phyloP scores from a whole-genome alignment of 2,113 vertebrate species.

The Egretta garzetta region DNA sequence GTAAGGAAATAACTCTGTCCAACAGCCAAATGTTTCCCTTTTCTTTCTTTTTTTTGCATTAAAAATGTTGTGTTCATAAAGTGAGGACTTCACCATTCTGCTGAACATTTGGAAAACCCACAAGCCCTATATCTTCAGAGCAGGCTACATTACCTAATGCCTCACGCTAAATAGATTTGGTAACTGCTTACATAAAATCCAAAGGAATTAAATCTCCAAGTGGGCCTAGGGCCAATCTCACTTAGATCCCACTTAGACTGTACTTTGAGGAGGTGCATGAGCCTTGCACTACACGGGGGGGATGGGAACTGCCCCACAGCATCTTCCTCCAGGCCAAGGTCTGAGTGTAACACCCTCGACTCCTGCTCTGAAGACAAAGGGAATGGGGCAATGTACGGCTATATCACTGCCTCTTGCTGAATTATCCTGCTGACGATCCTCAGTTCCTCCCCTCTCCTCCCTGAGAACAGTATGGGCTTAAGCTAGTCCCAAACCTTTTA shows the following conservation, averaged over 20 bases:
- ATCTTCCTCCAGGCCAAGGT: neutral
- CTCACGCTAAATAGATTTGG: neutral
- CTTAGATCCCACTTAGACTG: neutral
- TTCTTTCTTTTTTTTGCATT: neutral
- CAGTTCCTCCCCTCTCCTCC: neutral
- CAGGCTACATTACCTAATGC: neutral
- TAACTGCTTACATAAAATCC: neutral
- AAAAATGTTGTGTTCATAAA: neutral
- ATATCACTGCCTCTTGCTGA: neutral
- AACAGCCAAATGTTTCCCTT: neutral
- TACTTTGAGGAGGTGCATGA: neutral
- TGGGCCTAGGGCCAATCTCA: neutral
- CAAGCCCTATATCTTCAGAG: neutral
- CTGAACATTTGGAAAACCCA: neutral
- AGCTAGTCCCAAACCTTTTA: neutral
- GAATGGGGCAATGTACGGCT: neutral
- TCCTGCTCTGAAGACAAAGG: neutral
- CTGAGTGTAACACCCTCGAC: neutral
- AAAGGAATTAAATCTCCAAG: neutral
- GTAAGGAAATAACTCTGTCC: neutral
- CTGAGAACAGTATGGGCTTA: neutral
- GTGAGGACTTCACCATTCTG: neutral
- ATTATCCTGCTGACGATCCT: neutral
- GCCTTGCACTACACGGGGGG: accelerated
- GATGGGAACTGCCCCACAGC: neutral